phyloP scores from a whole-genome alignment of 2,888 invertebrate genomes.

The Drosophila putrida region DNA sequence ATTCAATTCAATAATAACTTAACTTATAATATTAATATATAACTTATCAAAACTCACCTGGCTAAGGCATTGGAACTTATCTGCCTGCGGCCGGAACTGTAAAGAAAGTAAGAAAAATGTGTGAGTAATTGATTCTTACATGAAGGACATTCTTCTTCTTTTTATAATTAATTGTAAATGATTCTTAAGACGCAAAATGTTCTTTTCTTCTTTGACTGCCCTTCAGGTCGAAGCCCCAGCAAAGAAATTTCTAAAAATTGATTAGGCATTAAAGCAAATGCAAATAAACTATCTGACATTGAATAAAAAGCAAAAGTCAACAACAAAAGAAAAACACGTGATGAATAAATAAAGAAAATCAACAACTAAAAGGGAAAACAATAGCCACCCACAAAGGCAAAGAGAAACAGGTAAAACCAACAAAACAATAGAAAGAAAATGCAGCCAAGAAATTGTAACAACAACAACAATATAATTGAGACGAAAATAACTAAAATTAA shows the following conservation, averaged over 20 bases:
- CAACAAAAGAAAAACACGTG: slow-evolving; percentile 60
- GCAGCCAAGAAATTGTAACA: slow-evolving; percentile 59
- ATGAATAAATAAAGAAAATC: slow-evolving; percentile 50
- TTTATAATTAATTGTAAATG: not conserved
- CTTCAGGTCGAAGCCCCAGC: slow-evolving; percentile 41
- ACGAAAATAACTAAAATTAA: slow-evolving; percentile 63
- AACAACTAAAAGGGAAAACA: slow-evolving; percentile 42
- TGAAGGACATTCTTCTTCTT: not conserved
- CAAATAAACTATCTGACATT: slow-evolving; percentile 69
- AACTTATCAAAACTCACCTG: slow-evolving; percentile 87
- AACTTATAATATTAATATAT: not conserved
- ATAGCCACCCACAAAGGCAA: slow-evolving; percentile 60
- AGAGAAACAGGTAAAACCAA: slow-evolving; percentile 53
- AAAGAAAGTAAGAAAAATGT: slow-evolving; percentile 82
- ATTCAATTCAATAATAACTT: not conserved
- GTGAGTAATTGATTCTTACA: not conserved
- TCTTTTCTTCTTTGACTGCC: not conserved
- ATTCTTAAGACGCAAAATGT: not conserved
- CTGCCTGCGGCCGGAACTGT: slow-evolving; percentile 92
- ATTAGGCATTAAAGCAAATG: slow-evolving; percentile 37
- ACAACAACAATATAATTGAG: slow-evolving; percentile 60
- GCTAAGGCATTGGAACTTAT: slow-evolving; percentile 95
- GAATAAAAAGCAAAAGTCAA: slow-evolving; percentile 37
- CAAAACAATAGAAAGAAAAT: slow-evolving; percentile 34
- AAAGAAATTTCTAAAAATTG: slow-evolving; percentile 39